Conservation (phyloP, 2,113 vertebrate genomes). For the Pachyramphus minor region DNA sequence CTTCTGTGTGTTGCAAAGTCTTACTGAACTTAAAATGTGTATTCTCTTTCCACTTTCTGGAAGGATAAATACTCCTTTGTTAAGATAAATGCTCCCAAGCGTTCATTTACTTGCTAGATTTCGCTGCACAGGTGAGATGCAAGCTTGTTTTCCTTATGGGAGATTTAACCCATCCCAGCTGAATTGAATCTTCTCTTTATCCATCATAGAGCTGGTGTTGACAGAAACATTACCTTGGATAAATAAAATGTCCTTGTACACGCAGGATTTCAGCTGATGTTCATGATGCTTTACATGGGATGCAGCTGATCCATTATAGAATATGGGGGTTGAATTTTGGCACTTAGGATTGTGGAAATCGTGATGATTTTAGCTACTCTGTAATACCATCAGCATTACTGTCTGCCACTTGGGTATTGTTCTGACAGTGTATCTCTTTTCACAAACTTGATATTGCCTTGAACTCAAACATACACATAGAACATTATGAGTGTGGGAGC, state of each 20-base stretch:
- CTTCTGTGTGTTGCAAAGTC: not conserved
- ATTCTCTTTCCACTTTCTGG: not conserved
- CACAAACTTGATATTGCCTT: not conserved
- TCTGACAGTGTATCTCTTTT: not conserved
- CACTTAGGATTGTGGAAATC: not conserved
- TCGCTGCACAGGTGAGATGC: not conserved
- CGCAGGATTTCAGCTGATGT: not conserved
- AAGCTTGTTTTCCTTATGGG: not conserved
- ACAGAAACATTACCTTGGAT: not conserved
- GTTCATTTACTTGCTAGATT: not conserved
- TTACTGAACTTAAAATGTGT: not conserved
- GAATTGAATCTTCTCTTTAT: not conserved
- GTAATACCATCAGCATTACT: not conserved
- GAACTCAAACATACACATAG: rapidly evolving
- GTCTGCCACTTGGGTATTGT: not conserved
- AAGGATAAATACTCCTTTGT: not conserved
- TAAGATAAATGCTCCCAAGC: not conserved
- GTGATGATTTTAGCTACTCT: not conserved
- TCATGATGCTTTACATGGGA: not conserved
- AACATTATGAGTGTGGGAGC: not conserved
- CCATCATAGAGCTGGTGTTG: not conserved
- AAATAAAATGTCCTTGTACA: not conserved
- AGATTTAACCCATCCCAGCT: not conserved
- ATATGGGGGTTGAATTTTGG: not conserved
- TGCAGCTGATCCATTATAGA: not conserved